Evolutionary conservation across 1,140 invertebrate genomes (phyloP).

Genomic region (Drosophila nasuta): DNA sequence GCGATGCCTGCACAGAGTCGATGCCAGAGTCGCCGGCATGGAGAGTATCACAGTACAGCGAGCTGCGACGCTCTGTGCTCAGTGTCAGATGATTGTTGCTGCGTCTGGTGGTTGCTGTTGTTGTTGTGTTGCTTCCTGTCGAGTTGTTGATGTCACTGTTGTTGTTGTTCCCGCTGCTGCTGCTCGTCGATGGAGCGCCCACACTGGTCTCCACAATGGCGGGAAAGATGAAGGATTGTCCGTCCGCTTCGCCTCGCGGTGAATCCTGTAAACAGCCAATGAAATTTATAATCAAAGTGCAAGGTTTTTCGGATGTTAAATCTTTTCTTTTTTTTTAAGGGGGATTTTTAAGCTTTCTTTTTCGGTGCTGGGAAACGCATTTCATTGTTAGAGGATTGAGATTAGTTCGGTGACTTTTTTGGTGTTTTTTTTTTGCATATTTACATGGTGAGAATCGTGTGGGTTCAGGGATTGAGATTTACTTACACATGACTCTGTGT

Average conservation of each 20-base stretch:
- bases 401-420: not conserved
- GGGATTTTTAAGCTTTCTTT: slow-evolving; percentile 24
- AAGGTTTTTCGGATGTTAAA: slow-evolving; percentile 8
- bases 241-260: slow-evolving; percentile 88
- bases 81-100: slow-evolving; percentile 73
- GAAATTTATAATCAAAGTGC: slow-evolving; percentile 35
- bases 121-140: slow-evolving; percentile 44
- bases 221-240: slow-evolving; percentile 89
- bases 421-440: slow-evolving; percentile 4
- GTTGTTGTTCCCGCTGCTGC: slow-evolving; percentile 2
- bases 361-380: slow-evolving; percentile 48
- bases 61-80: slow-evolving; percentile 74
- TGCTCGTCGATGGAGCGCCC: slow-evolving; percentile 51
- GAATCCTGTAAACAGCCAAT: slow-evolving; percentile 86
- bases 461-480: slow-evolving; percentile 1
- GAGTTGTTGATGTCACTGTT: slow-evolving; percentile 33
- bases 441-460: slow-evolving; percentile 12
- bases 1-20: slow-evolving; percentile 89
- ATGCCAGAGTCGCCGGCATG: slow-evolving; percentile 87
- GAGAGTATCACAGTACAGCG: slow-evolving; percentile 84
- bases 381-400: not conserved
- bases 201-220: slow-evolving; percentile 85
- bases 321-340: not conserved
- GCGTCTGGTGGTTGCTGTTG: slow-evolving; percentile 42
- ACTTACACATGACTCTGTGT: slow-evolving; percentile 7